A percentile compares a stretch with the other conserved stretches of the same genome.
Evolutionary conservation across 2,888 invertebrate genomes (phyloP).

Genomic region (Pachymerium ferrugineum): DNA sequence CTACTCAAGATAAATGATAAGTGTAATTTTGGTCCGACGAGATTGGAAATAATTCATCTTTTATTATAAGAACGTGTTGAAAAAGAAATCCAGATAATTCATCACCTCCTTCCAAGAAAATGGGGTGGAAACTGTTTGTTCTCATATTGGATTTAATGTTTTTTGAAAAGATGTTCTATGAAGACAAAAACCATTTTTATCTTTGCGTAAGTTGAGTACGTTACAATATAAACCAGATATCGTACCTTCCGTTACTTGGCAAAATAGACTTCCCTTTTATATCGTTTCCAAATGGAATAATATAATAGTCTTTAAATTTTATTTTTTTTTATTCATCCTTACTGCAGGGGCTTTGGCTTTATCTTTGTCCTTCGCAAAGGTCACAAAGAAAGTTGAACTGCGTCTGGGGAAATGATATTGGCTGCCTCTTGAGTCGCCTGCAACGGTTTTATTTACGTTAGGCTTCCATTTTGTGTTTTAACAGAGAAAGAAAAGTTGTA

Average conservation of each 20-base stretch:
- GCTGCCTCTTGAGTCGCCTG: slow-evolving; percentile 10
- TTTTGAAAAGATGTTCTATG: neutral
- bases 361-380: slow-evolving; percentile 21
- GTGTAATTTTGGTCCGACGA: slow-evolving; percentile 1
- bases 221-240: too few species aligned
- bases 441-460: slow-evolving; percentile 7
- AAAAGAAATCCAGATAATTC: neutral
- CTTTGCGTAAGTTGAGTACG: too few species aligned
- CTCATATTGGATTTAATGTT: neutral
- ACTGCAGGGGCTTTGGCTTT: neutral
- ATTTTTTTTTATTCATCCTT: slow-evolving; percentile 1
- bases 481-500: neutral
- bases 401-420: slow-evolving; percentile 18
- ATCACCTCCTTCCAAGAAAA: neutral
- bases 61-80: neutral
- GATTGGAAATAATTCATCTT: slow-evolving; percentile 20
- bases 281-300: too few species aligned
- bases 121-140: slow-evolving; percentile 9
- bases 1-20: slow-evolving; percentile 8
- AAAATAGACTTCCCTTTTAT: too few species aligned
- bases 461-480: neutral
- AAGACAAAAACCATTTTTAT: neutral
- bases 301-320: neutral
- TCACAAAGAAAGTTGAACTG: slow-evolving; percentile 18
- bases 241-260: too few species aligned